These are phyloP conservation scores for Epiblema foenella DNA, from an alignment of 2,888 invertebrate genomes.

Conservation along the genomic window DNA sequence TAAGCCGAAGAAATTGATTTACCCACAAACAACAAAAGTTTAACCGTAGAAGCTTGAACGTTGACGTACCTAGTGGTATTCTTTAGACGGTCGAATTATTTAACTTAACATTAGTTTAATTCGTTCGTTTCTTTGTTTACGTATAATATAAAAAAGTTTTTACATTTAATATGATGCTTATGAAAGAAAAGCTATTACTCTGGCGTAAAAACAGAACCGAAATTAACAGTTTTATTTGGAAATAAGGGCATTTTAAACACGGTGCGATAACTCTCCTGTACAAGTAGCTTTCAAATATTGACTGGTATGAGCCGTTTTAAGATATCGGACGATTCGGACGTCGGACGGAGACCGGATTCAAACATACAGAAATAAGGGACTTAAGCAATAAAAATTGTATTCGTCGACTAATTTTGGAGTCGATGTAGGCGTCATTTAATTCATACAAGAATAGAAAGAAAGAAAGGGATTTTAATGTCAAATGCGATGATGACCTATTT, in stretches of 20 bases:
- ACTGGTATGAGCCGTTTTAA: not conserved
- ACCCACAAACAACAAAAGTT: no score
- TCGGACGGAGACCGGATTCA: not conserved
- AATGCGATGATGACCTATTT: not conserved
- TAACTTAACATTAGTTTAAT: not conserved
- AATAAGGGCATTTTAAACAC: no score
- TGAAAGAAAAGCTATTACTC: no score
- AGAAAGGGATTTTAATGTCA: not conserved
- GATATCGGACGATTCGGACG: not conserved
- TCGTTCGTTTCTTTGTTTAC: not conserved
- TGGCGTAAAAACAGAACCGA: no score
- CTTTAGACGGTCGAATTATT: not conserved
- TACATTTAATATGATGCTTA: no score
- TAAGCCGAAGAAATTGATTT: not conserved
- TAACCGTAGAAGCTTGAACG: no score
- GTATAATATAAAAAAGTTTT: no score
- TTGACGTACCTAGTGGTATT: not conserved
- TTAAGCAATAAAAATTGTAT: no score
- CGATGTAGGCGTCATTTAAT: not conserved
- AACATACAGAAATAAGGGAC: not conserved
- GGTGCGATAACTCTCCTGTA: no score
- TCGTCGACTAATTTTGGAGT: not conserved
- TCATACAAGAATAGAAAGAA: not conserved
- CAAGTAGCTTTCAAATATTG: not conserved
- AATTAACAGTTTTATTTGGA: no score